Evolutionary conservation across 2,797 vertebrate genomes (phyloP).

Genomic region (Cercopithecus petaurista): DNA sequence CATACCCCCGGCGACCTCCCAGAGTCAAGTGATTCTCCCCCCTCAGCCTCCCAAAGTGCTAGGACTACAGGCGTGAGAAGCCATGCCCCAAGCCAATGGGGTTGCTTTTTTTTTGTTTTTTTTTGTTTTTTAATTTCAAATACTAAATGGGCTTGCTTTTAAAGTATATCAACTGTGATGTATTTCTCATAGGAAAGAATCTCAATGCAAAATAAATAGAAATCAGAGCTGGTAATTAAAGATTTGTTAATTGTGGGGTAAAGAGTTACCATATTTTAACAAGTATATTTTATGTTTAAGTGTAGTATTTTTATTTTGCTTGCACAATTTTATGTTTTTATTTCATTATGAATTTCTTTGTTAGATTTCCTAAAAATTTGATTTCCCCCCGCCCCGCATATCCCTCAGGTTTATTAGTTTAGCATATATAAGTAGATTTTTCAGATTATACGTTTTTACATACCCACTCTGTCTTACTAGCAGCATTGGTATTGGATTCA

Average conservation of each 20-base stretch:
- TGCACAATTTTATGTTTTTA: background rate
- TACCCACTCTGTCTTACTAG: background rate
- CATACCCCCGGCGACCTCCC: too few relatives aligned
- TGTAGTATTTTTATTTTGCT: constrained; percentile 44
- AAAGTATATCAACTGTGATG: background rate
- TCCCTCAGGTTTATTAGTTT: background rate
- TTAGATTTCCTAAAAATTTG: constrained; percentile 1
- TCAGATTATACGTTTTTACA: background rate
- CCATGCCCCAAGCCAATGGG: background rate
- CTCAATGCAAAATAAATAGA: background rate
- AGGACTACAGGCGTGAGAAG: background rate
- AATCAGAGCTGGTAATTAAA: background rate
- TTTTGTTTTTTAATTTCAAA: background rate
- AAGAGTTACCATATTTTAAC: constrained; percentile 7
- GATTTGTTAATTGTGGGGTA: constrained; percentile 18
- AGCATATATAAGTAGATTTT: background rate
- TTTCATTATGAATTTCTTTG: constrained; percentile 9
- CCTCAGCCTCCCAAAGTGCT: too few relatives aligned
- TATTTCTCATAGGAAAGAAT: constrained; percentile 19
- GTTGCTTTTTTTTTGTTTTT: background rate
- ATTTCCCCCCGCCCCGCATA: fast-evolving
- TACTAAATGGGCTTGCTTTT: background rate
- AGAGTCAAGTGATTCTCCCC: too few relatives aligned
- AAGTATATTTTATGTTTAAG: background rate
- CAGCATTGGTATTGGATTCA: background rate